These are phyloP conservation scores for Litoditis marina DNA, from an alignment of 2,888 invertebrate species.

Conservation along the genomic window DNA sequence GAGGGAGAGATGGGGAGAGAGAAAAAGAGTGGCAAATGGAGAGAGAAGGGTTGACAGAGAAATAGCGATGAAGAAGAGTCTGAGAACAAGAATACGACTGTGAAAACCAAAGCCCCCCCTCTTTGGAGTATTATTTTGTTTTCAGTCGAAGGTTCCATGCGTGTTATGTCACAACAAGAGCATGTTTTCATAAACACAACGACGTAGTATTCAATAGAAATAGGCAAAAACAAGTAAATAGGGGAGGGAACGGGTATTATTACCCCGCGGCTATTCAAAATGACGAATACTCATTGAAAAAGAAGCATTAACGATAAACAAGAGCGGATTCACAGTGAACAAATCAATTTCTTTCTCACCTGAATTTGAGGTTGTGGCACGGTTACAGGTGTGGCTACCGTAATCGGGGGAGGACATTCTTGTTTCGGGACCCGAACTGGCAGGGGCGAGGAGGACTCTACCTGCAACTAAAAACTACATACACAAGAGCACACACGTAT, in stretches of 20 bases:
- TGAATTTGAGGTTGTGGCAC: slow-evolving; percentile 9
- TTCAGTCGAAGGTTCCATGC: no score
- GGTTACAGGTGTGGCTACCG: not conserved
- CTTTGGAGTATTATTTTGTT: no score
- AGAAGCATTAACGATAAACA: no score
- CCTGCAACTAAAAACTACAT: slow-evolving; percentile 1
- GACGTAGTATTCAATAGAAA: slow-evolving; percentile 1
- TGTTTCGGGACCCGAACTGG: slow-evolving; percentile 15
- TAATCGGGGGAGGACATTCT: slow-evolving; percentile 5
- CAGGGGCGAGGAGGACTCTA: slow-evolving; percentile 11
- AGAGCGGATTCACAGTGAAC: no score
- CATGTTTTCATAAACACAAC: no score
- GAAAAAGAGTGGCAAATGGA: not conserved
- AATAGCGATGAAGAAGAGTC: not conserved
- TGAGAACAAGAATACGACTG: not conserved
- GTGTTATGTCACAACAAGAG: no score
- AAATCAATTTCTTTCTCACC: no score
- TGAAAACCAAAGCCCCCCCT: not conserved
- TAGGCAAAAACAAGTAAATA: not conserved
- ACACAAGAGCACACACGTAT: no score
- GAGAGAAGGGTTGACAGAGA: slow-evolving; percentile 1
- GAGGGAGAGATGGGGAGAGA: slow-evolving; percentile 5
- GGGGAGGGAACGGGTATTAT: no score
- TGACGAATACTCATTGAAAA: no score
- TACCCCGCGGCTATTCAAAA: no score